phyloP scores from a whole-genome alignment of 1,140 invertebrate species.

The Aphidius ervi region DNA sequence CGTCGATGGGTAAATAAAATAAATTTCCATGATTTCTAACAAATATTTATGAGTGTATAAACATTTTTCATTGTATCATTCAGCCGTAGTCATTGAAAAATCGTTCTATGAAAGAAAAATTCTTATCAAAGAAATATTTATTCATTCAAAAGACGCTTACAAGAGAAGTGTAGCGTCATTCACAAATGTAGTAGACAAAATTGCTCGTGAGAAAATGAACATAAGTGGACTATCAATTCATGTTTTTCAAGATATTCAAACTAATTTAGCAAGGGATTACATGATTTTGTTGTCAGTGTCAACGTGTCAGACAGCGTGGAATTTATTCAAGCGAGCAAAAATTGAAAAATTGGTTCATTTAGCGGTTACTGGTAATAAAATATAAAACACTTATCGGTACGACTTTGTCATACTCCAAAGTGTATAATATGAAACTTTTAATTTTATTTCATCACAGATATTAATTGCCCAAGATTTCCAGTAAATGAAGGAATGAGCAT shows the following conservation, averaged over 20 bases:
- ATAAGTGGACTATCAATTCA: conserved; percentile 61
- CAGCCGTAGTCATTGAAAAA: conserved; percentile 39
- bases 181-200: conserved; percentile 58
- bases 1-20: conserved; percentile 59
- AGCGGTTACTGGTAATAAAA: conserved; percentile 57
- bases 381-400: neutral
- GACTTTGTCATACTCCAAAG: too few relatives aligned
- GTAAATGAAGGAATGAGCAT: conserved; percentile 63
- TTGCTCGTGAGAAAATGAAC: conserved; percentile 59
- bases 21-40: conserved; percentile 17
- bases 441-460: conserved; percentile 48
- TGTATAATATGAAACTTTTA: neutral
- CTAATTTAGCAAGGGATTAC: conserved; percentile 65
- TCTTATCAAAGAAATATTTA: conserved; percentile 23
- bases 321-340: conserved; percentile 56
- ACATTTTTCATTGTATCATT: conserved; percentile 6
- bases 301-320: conserved; percentile 67
- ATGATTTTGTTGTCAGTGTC: conserved; percentile 66
- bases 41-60: conserved; percentile 8
- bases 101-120: conserved; percentile 30
- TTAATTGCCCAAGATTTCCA: conserved; percentile 70
- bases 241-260: conserved; percentile 61
- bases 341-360: conserved; percentile 64
- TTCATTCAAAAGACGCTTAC: conserved; percentile 46
- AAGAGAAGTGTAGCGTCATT: conserved; percentile 55